These are phyloP conservation scores for Rafetus swinhoei DNA, from an alignment of 2,113 vertebrate genomes.

Conservation along the genomic window DNA sequence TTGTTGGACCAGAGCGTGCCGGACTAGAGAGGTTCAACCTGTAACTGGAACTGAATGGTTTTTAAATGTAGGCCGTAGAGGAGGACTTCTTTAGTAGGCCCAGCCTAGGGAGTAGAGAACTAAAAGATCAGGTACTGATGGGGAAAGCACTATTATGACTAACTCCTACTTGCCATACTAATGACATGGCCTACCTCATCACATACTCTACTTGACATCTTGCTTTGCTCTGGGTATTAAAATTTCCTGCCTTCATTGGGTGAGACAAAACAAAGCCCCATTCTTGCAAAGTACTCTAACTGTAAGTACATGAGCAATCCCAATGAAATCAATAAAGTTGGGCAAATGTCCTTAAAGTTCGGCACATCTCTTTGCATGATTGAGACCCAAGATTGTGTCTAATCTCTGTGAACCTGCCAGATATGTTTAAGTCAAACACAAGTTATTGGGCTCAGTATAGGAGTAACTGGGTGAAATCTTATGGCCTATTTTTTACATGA, in stretches of 20 bases:
- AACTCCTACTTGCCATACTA: not conserved
- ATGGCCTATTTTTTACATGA: not conserved
- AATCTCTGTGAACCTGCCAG: not conserved
- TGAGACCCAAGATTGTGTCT: not conserved
- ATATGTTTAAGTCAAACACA: not conserved
- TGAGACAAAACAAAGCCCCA: not conserved
- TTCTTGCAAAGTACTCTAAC: not conserved
- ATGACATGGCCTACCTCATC: not conserved
- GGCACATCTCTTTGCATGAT: not conserved
- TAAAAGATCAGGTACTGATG: not conserved
- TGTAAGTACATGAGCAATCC: not conserved
- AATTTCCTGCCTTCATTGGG: not conserved
- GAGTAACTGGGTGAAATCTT: not conserved
- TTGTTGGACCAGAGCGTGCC: too few relatives aligned
- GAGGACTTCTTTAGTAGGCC: not conserved
- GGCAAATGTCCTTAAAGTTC: not conserved
- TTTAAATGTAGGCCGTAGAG: not conserved
- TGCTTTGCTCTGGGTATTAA: not conserved
- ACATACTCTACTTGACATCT: not conserved
- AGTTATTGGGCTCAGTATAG: not conserved
- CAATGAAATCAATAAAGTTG: not conserved
- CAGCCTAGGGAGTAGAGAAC: not conserved
- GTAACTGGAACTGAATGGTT: rapidly evolving
- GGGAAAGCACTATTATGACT: not conserved
- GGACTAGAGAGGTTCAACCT: too few relatives aligned